Evolutionary conservation across 2,113 vertebrate genomes (phyloP).

Genomic region (Electrona antarctica): DNA sequence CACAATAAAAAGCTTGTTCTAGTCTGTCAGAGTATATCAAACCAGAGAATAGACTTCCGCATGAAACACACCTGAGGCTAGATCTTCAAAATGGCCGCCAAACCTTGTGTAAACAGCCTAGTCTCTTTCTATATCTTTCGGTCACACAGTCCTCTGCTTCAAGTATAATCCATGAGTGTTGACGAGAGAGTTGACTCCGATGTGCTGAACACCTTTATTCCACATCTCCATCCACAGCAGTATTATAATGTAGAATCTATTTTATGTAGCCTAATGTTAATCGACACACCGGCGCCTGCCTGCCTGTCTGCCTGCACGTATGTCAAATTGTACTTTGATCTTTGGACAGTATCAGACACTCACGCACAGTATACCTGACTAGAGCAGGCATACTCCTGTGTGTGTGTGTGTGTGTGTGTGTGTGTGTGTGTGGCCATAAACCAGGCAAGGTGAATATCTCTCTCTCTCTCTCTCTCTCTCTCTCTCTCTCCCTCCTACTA

Average conservation of each 20-base stretch:
- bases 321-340: constrained; percentile 75
- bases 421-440: constrained; percentile 57
- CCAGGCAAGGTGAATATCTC: neutral
- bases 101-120: constrained; percentile 1
- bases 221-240: too few species aligned
- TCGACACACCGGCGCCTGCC: neutral
- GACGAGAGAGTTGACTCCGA: too few species aligned
- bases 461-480: too few species aligned
- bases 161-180: constrained; percentile 68
- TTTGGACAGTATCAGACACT: constrained; percentile 61
- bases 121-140: neutral
- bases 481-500: too few species aligned
- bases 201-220: too few species aligned
- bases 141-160: constrained; percentile 21
- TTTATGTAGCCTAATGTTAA: too few species aligned
- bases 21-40: constrained; percentile 21
- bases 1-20: too few species aligned
- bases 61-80: constrained; percentile 44
- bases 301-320: neutral
- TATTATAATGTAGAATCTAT: too few species aligned
- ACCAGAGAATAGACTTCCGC: neutral
- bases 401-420: constrained; percentile 16
- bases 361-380: constrained; percentile 26
- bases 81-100: constrained; percentile 58
- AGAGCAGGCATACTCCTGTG: constrained; percentile 31